Base-by-base conservation (phyloP, 2,888 invertebrate species). In the Embidobia sp. region DNA sequence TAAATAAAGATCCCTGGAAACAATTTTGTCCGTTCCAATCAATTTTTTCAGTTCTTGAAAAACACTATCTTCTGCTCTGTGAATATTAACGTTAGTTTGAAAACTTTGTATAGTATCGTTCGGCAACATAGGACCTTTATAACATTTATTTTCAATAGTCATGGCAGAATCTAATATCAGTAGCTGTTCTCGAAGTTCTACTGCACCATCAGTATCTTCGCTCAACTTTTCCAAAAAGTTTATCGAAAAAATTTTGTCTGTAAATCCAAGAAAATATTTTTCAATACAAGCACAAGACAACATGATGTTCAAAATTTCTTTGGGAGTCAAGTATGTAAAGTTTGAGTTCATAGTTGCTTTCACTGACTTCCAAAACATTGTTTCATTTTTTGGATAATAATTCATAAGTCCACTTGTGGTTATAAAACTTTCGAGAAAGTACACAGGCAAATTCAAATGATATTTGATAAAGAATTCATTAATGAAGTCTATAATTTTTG, bases 101-200 rank as follows among this genome's bases (percentile, higher is more conserved):
- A 91, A 90, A 79, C 88, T 87, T 19, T 92, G 85, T 81, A 91
- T 91, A 0, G 90, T 88, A 80, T 91, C 91, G 75, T 92, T 91
- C 0, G 92, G 92, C 19, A 94, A 82, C 57, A 92, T 84, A 3
- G 93, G 93, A 3, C 93, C 93, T 11, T 84, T 82, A 83, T 93
- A 93, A 18, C 90, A 87, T n/a, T 88, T 82, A 83, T 92, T 92
- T 84, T 94, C 94, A 40, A 94, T 85, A 7, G 92, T 91, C 89
- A 94, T 90, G 3, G 93, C 91, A 22, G 92, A 91, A 80, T 94
- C 94, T 64, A 94, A 90, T 29, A 94, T 86, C 84, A 92, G 91
- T 33, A 94, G 88, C 82, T 92, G 92, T 64, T 84, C 84, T 64
- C 91, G 90, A 59, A 90, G 83, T 7, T 83, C 70, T 42, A 83